Evolutionary conservation across 1,140 invertebrate species (phyloP), one percentile per base, ranked within the genome.

Genomic region (Protaetia brevitarsis): DNA sequence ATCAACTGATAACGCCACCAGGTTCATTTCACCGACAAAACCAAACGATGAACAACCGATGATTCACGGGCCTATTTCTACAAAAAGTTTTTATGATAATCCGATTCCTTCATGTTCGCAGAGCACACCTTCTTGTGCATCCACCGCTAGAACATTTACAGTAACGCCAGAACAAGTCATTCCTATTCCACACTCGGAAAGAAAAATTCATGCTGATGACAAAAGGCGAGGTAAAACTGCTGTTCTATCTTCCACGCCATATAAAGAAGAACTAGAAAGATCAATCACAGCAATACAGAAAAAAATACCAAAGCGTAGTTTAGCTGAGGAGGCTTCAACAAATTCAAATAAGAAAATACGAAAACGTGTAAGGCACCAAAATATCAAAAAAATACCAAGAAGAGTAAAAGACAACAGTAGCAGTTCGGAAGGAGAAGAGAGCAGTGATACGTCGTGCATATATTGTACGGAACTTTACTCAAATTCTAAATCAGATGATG

Each of bases 141-240:
- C 45, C 19, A 34, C 31, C 31, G n/a, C n/a, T n/a, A 34, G 31
- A 34, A 34, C 31, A 34, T 34, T 34, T 34, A 34, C n/a, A 34
- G 7, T 34, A 34, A 34, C 31, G 31, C 31, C 19, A 19, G 8
- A 56, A 19, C 6, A 56, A 56, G 16, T 56, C 19, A 8, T 19
- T 19, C 19, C 45, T 19, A 11, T 11, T 56, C 19, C 45, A 56
- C 19, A 56, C 45, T 8, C 45, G 19, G 45, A 56, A 56, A 56
- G 45, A 19, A 56, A 19, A 56, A 56, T 56, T 56, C 8, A 56
- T 56, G 19, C 45, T 56, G 19, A 56, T 56, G 45, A 56, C 19
- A 56, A 56, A 56, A 56, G 45, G 45, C 8, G 45, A 56, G 45
- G 45, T 11, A 56, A 56, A 56, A 56, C 16, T 8, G 16, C 45